Percentiles rank a stretch among this genome's conserved stretches.
Conservation (phyloP, 2,888 invertebrate species). For the Leptinotarsa haldemani region DNA sequence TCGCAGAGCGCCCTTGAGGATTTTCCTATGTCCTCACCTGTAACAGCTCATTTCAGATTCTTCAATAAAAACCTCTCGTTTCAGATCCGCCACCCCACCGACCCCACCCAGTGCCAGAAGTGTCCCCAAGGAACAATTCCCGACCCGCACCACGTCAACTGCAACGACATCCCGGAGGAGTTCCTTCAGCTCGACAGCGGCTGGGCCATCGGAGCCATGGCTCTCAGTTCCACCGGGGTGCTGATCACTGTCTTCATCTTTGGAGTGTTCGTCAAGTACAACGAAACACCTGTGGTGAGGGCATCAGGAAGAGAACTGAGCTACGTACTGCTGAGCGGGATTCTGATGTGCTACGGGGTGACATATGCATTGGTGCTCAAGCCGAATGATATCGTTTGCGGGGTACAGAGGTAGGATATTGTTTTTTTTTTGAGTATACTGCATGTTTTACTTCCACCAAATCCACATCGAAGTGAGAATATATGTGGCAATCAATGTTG, state of each 20-base stretch:
- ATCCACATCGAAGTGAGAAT: too few relatives aligned
- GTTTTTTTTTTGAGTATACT: too few relatives aligned
- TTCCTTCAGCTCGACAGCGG: constrained; percentile 85
- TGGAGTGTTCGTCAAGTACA: constrained; percentile 74
- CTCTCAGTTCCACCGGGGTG: constrained; percentile 83
- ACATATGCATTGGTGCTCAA: constrained; percentile 92
- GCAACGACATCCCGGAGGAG: constrained; percentile 83
- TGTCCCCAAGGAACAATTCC: constrained; percentile 89
- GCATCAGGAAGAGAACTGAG: constrained; percentile 92
- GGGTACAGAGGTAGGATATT: constrained; percentile 82
- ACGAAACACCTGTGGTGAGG: constrained; percentile 96
- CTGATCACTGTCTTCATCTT: constrained; percentile 74
- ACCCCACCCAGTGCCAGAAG: constrained; percentile 85
- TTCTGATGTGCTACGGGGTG: constrained; percentile 90
- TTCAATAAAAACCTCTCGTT: constrained; percentile 27
- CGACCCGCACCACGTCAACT: constrained; percentile 78
- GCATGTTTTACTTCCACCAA: too few relatives aligned
- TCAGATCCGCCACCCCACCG: constrained; percentile 82
- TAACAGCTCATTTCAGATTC: too few relatives aligned
- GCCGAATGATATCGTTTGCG: constrained; percentile 88
- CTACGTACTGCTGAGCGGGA: constrained; percentile 90
- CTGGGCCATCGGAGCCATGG: constrained; percentile 95
- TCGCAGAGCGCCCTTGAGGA: too few relatives aligned
- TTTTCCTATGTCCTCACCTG: too few relatives aligned
- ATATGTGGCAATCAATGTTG: too few relatives aligned